Percentiles rank a stretch among this genome's conserved stretches.
Evolutionary conservation across 2,888 invertebrate species (phyloP).

Genomic region (Sicus ferrugineus): DNA sequence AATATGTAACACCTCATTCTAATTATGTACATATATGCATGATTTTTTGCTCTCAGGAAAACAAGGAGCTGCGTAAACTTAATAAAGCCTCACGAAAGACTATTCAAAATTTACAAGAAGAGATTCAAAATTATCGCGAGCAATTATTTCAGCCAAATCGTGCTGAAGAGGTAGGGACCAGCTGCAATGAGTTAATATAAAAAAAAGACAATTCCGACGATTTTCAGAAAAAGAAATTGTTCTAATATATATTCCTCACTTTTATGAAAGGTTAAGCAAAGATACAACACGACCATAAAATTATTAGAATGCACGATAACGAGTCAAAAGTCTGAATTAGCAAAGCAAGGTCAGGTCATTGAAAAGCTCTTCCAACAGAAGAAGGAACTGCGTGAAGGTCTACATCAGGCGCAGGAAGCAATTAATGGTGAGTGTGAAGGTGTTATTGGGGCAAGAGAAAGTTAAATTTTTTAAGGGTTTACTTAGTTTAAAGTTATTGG

Average conservation of each 20-base stretch:
- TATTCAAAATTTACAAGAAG: conserved; percentile 73
- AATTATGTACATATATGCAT: not conserved
- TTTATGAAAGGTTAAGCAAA: conserved; percentile 63
- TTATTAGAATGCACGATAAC: conserved; percentile 67
- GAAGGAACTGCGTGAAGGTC: conserved; percentile 41
- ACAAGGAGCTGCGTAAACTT: conserved; percentile 71
- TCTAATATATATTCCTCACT: not conserved
- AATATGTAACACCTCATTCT: not conserved
- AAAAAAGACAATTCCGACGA: not conserved
- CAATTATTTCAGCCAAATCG: conserved; percentile 48
- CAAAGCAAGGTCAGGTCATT: conserved; percentile 45
- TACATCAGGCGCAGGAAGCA: conserved; percentile 47
- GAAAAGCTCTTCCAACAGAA: conserved; percentile 48
- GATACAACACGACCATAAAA: conserved; percentile 67
- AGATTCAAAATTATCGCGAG: conserved; percentile 68
- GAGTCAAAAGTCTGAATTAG: conserved; percentile 46
- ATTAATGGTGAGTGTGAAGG: conserved; percentile 46
- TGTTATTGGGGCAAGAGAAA: too few relatives aligned
- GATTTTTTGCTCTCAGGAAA: conserved; percentile 66
- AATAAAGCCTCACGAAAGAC: conserved; percentile 75
- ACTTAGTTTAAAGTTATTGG: too few relatives aligned
- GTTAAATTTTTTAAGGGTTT: too few relatives aligned
- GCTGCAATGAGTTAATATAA: too few relatives aligned
- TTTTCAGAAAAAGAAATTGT: not conserved
- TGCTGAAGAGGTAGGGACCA: conserved; percentile 48